Conservation (phyloP, 2,113 vertebrate species). For the Melanotaenia duboulayi region DNA sequence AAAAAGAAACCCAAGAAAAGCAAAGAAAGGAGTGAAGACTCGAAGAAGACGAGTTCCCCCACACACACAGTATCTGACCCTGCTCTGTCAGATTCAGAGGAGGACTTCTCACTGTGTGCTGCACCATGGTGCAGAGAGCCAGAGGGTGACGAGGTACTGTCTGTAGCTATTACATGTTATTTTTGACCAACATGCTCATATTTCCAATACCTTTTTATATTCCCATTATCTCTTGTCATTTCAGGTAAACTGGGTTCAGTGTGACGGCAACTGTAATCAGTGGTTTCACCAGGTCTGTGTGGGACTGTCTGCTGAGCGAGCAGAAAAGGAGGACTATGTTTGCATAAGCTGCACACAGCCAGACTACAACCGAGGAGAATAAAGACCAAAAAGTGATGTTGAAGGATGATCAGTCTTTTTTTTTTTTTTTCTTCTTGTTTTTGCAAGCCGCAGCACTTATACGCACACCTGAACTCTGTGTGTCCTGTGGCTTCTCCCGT, state of each 20-base stretch:
- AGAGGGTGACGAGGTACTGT: conserved; percentile 94
- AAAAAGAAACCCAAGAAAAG: conserved; percentile 90
- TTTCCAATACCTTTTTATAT: neutral
- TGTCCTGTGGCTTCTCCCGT: conserved; percentile 77
- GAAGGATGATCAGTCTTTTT: conserved; percentile 74
- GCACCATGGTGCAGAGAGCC: conserved; percentile 94
- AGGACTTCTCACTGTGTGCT: conserved; percentile 95
- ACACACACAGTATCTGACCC: conserved; percentile 83
- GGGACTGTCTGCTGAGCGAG: conserved; percentile 94
- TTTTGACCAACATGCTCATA: neutral
- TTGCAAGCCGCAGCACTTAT: conserved; percentile 67
- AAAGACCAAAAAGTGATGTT: conserved; percentile 74
- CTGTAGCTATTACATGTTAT: neutral
- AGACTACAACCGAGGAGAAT: conserved; percentile 84
- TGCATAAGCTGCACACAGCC: conserved; percentile 90
- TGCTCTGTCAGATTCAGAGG: conserved; percentile 91
- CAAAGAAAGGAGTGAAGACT: conserved; percentile 80
- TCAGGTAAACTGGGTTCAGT: conserved; percentile 99
- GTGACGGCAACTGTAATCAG: conserved; percentile 97
- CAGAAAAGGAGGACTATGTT: conserved; percentile 97
- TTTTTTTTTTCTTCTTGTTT: conserved; percentile 52
- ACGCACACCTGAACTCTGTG: conserved; percentile 71
- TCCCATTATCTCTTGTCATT: neutral
- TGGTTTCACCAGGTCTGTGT: conserved; percentile 99
- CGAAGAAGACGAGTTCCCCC: conserved; percentile 71